Base-by-base conservation (phyloP, 2,797 vertebrate species). In the Danio jaintianensis region DNA sequence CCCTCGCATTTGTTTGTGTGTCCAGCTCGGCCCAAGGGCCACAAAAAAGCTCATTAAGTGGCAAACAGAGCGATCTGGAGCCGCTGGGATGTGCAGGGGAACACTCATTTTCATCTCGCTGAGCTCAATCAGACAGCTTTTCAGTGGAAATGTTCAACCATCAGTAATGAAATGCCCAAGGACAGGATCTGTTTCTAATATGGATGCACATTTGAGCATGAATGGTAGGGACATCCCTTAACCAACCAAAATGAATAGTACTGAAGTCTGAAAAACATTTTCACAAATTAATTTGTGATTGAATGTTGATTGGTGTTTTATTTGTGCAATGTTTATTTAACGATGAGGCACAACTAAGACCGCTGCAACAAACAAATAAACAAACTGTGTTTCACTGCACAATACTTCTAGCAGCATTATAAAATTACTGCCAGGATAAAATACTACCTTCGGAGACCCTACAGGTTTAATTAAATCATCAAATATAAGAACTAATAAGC, bases 51-150 rank as follows among this genome's bases (percentile, higher is more conserved):
- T 73, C 78, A 63, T 66, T 56, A 72, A 73, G 47, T 79, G 47
- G 20, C 38, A 72, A 64, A 64, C 59, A 55, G 38, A 72, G 68
- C 20, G 11, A 59, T 42, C 40, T 47, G 40, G 6, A 56, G 78
- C 59, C 18, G 52, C 69, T n/a, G 36, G 50, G 40, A 56, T 72
- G 38, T 47, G 12, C 29, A 40, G 52, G 78, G 50, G 59, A 73
- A 80, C 40, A 45, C 20, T 80, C 68, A 45, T 64, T 64, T 64
- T 64, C 69, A 73, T 80, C 40, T 66, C 48, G 16, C 50, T 72
- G 78, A 73, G 50, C 50, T 72, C 22, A 80, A 64, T 55, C 59
- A 73, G 47, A 72, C 13, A 50, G 5, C 63, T 15, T 73, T 72
- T 20, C 15, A 20, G 18, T 53, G 56, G 10, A 55, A 63, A 79